phyloP scores from a whole-genome alignment of 2,888 invertebrate genomes.

The Poecilobothrus nobilitatus region DNA sequence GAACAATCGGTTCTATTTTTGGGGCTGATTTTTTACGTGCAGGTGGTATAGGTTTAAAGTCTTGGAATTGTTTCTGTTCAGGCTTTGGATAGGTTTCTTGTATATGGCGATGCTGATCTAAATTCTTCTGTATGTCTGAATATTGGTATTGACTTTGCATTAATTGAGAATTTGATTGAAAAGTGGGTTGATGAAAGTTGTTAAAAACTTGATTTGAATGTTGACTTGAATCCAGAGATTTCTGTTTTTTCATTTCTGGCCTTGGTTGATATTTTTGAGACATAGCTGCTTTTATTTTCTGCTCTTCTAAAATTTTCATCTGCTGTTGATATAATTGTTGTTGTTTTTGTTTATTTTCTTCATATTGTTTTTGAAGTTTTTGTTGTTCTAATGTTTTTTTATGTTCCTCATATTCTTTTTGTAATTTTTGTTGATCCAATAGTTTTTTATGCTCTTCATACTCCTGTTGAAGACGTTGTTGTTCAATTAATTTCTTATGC shows the following conservation, averaged over 20 bases:
- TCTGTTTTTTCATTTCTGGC: not conserved
- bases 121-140: constrained; percentile 9
- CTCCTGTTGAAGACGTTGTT: not conserved
- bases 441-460: too few relatives aligned
- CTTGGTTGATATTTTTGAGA: not conserved
- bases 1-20: not conserved
- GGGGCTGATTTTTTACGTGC: not conserved
- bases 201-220: not conserved
- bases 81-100: not conserved
- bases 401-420: too few relatives aligned
- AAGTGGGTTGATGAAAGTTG: not conserved
- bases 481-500: not conserved
- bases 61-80: not conserved
- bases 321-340: not conserved
- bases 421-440: too few relatives aligned
- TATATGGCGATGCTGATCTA: not conserved
- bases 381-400: not conserved
- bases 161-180: not conserved
- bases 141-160: not conserved
- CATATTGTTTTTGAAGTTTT: not conserved
- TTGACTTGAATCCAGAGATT: not conserved
- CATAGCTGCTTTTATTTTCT: too few relatives aligned
- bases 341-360: not conserved
- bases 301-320: too few relatives aligned
- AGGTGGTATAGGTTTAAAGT: not conserved